Conservation (phyloP, 2,797 vertebrate species). For the Chaetodon trifasciatus region DNA sequence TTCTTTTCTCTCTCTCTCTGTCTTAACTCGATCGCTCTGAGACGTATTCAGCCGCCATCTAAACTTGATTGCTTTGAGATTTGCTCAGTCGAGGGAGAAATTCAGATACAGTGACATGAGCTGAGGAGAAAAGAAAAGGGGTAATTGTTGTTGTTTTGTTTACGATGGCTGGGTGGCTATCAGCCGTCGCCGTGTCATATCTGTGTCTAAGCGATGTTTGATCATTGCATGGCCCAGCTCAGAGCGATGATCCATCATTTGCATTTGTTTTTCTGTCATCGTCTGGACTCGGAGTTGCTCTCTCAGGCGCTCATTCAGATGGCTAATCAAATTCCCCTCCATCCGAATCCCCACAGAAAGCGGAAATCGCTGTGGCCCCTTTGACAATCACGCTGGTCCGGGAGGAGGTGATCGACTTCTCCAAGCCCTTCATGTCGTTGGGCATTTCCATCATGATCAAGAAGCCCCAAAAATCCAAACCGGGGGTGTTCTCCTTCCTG, state of each 20-base stretch:
- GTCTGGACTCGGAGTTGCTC: conserved; percentile 25
- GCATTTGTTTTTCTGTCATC: conserved; percentile 53
- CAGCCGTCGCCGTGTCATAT: conserved; percentile 36
- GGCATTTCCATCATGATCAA: conserved; percentile 99
- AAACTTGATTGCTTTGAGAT: conserved; percentile 59
- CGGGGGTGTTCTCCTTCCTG: conserved; percentile 97
- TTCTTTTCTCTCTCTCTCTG: conserved; percentile 40
- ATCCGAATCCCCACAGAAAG: conserved; percentile 87
- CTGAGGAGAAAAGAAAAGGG: conserved; percentile 35
- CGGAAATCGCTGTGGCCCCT: conserved; percentile 97
- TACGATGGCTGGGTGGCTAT: conserved; percentile 32
- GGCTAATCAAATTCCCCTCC: conserved; percentile 44
- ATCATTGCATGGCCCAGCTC: conserved; percentile 42
- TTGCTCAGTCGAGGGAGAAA: conserved; percentile 64
- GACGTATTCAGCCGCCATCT: conserved; percentile 46
- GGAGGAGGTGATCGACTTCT: conserved; percentile 98
- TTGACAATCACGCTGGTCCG: conserved; percentile 97
- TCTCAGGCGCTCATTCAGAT: conserved; percentile 17
- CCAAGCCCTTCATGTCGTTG: conserved; percentile 98
- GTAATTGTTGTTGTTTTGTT: conserved; percentile 55
- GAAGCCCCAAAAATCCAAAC: conserved; percentile 97
- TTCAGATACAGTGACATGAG: conserved; percentile 51
- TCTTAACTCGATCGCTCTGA: conserved; percentile 63
- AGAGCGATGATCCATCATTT: conserved; percentile 56
- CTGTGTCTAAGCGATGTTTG: conserved; percentile 63